Evolutionary conservation across 2,888 invertebrate genomes (phyloP), one percentile per base, ranked within the genome.

Genomic region (Tortrix viridana): DNA sequence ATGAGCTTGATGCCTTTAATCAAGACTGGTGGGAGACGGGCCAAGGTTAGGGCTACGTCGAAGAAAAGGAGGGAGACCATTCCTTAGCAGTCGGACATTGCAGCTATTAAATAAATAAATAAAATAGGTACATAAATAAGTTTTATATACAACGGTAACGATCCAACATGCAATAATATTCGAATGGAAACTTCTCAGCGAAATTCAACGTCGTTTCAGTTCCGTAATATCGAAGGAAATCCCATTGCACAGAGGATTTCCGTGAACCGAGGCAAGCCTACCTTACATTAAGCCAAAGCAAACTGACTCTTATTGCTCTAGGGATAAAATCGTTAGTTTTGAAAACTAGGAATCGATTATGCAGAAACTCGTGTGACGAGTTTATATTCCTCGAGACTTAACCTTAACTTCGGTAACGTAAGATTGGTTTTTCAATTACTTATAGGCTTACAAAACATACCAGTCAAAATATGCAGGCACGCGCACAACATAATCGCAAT

Each of bases 181-280:
- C 7, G 22, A 38, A 48, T 23, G 22, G 37, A 44, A 49, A 37
- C 54, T 14, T 14, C n/a, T 5, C 14, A n/a, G 55, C 43, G 18
- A 61, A 60, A 32, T 49, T 22, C 54, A 16, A 47, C 47, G 23
- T 20, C 41, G 22, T 23, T 47, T 41, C 22, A 49, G 43, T 14
- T 54, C 54, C 54, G 50, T 59, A 48, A 48, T 38, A 54, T 46
- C 47, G 54, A 60, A 43, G 60, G 60, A 61, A 61, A 61, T 55
- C 48, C 60, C 48, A 49, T 44, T 55, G 55, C 55, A 32, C 44
- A 44, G 41, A 37, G 61, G 55, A 61, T 37, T 56, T 56, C 55
- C 55, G 55, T 49, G 41, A 44, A 44, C 37, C 37, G 44, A 16
- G 22, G 32, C 20, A 19, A 55, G 44, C 61, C 44, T 37, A 16